Base-by-base conservation (phyloP, 2,888 invertebrate genomes). In the Diadromus collaris region DNA sequence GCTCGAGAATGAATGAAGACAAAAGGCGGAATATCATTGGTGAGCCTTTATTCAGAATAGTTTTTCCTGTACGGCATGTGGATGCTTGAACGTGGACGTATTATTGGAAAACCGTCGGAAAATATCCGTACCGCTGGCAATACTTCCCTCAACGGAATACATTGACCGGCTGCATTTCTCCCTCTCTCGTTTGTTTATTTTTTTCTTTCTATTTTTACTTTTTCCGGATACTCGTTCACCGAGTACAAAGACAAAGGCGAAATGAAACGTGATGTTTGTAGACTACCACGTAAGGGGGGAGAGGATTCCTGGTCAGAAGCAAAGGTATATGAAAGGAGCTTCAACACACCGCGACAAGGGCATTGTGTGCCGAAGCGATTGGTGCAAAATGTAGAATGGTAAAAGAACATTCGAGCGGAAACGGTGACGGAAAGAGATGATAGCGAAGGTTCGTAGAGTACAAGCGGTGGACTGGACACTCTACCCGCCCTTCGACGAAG, bases 21-120 rank as follows among this genome's bases (percentile, higher is more conserved):
- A 27, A 56, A 29, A 56, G 27, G 27, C 27, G 16, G 56, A 13
- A 29, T 56, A 51, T 51, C 51, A 51, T 51, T 5, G 21, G 27
- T 2, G 56, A 27, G 56, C 27, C 56, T 48, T n/a, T 29, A 56
- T 56, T 29, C 56, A 29, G 27, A 29, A 27, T 56, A 29, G 16
- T 56, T 56, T 56, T 56, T 48, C 46, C 46, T 2, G 27, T n/a
- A 7, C 16, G 27, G 16, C 7, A 56, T n/a, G 27, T n/a, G 27
- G 16, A 56, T 29, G 16, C 56, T 27, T 13, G 56, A n/a, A 29
- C 56, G 29, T n/a, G n/a, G 29, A 27, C 41, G 19, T 44, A 58
- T 58, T 69, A 69, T 69, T 69, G 68, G 68, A 69, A 69, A 69
- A 27, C 68, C 58, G 68, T 69, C 58, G 29, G 29, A 19, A 41